These are phyloP conservation scores for Tyto alba DNA, from an alignment of 2,113 vertebrate genomes.

Conservation along the genomic window DNA sequence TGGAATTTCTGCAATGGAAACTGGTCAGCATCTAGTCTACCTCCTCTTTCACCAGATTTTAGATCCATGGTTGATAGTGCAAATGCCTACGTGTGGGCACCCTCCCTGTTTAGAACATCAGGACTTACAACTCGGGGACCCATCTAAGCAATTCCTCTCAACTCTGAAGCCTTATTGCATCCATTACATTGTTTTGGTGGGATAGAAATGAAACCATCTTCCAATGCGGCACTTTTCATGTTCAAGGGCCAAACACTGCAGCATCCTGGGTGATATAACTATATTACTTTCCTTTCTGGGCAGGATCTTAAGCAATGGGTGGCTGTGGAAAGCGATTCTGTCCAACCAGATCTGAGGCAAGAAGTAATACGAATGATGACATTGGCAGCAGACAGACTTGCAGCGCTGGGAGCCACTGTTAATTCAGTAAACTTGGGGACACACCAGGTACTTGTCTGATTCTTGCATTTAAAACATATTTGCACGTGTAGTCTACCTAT, in stretches of 20 bases:
- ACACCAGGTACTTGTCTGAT: conserved; percentile 74
- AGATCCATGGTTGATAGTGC: not conserved
- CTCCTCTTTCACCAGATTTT: not conserved
- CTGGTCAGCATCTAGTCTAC: not conserved
- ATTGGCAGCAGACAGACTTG: conserved; percentile 72
- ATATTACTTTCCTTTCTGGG: not conserved
- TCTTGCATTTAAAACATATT: not conserved
- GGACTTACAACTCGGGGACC: not conserved
- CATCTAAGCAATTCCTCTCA: not conserved
- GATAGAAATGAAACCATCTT: not conserved
- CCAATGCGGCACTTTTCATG: not conserved
- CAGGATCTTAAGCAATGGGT: conserved; percentile 87
- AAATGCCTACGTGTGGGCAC: not conserved
- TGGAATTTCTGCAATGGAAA: not conserved
- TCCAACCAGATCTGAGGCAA: conserved; percentile 73
- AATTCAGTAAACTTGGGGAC: conserved; percentile 70
- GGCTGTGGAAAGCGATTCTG: conserved; percentile 84
- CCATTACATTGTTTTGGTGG: not conserved
- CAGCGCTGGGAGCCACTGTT: conserved; percentile 76
- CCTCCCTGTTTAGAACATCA: not conserved
- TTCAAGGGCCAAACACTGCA: not conserved
- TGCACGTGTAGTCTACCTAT: not conserved
- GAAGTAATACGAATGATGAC: conserved; percentile 81
- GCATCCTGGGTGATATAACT: not conserved
- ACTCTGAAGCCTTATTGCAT: not conserved